Base-by-base conservation (phyloP, 2,888 invertebrate species). In the Diarsia mendica region DNA sequence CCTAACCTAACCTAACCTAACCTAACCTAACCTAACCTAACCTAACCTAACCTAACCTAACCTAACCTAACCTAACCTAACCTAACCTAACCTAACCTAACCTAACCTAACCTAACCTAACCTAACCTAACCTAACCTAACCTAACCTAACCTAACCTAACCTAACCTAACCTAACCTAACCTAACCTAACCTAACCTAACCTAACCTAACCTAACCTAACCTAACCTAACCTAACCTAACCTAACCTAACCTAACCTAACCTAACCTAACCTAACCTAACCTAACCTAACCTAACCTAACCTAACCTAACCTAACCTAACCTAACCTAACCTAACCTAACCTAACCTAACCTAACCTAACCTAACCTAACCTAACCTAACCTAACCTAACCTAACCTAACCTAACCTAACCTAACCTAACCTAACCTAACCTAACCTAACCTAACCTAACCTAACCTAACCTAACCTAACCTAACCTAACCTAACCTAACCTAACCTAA, bases 401-500 rank as follows among this genome's bases (percentile, higher is more conserved):
- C 75, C 75, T 75, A 75, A 75, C 75, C 75, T 75, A 75, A 75
- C 75, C 75, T 75, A 75, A 75, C 75, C 69, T 83, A 75, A 75
- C 75, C 75, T 75, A 79, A 75, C 75, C 69, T 69, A 75, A 69
- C 84, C 84, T 82, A 84, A 84, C 82, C 84, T 82, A 75, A 75
- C 75, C 70, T 63, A 70, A 70, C 70, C 51, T 23, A 70, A 20
- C 70, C 81, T 77, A 80, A 84, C 81, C 84, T 23, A 23, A 55
- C 20, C 55, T 23, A 23, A 55, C 55, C 55, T 55, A 55, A 55
- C 55, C 81, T 84, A 84, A 84, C 84, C 84, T 84, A 84, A 79
- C 81, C 79, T 83, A 79, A 85, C 84, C 83, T 85, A 84, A 85
- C 82, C 86, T 85, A 82, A 89, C 86, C 84, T 79, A 77, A 82